phyloP scores from a whole-genome alignment of 2,113 vertebrate genomes.

The Prunella fulvescens region DNA sequence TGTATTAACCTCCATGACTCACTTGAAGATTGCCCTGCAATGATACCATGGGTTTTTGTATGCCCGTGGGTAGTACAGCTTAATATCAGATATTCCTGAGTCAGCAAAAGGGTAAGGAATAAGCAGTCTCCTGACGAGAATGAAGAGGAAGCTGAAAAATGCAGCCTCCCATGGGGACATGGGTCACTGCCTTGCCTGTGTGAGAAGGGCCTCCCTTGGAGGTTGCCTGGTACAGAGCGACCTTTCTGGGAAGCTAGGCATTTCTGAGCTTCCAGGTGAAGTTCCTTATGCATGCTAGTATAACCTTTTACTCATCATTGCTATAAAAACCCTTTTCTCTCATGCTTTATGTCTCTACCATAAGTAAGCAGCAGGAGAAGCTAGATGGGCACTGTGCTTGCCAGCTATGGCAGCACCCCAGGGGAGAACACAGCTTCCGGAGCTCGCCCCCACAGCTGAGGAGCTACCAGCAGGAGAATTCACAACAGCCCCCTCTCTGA shows the following conservation, averaged over 20 bases:
- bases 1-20: background rate
- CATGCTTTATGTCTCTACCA: background rate
- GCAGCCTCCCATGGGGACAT: rapidly evolving
- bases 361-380: background rate
- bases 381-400: background rate
- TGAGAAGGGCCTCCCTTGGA: background rate
- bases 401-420: background rate
- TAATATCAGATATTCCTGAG: background rate
- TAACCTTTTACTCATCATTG: background rate
- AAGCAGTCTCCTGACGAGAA: rapidly evolving
- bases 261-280: background rate
- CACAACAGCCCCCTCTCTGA: rapidly evolving
- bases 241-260: background rate
- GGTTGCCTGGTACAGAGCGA: background rate
- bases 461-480: background rate
- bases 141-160: background rate
- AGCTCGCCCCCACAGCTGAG: background rate
- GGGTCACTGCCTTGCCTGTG: rapidly evolving
- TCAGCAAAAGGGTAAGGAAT: background rate
- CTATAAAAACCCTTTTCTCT: background rate
- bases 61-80: background rate
- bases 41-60: background rate
- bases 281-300: background rate
- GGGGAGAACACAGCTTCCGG: rapidly evolving
- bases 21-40: background rate